Evolutionary conservation across 1,140 invertebrate genomes (phyloP), one percentile per base, ranked within the genome.

Genomic region (Monomorium pharaonis): DNA sequence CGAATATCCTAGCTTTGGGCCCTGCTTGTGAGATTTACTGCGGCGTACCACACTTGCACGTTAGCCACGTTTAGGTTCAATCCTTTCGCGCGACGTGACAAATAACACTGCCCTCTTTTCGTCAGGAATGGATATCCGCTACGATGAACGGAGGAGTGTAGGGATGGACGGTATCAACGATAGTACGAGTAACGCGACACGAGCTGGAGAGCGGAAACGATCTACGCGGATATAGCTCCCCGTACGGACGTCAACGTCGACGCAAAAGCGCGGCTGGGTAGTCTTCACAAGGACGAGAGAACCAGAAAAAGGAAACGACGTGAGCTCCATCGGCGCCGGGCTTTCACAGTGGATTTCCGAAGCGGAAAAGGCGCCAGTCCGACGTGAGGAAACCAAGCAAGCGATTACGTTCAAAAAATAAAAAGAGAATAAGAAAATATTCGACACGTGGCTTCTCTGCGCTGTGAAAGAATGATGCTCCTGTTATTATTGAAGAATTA

Each of bases 301-400:
- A 62, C 44, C 47, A 49, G 69, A 83, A 85, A 49, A 87, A 85
- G 33, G 18, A 70, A 85, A 84, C 14, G 78, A 49, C 37, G 42
- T 67, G 42, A 83, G 67, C 44, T 83, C 77, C 21, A 60, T 86
- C 69, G 85, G 69, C 67, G 72, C 33, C 18, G 16, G n/a, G 56
- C 44, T 24, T 83, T 70, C 87, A 84, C 87, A 62, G 76, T 86
- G 76, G 70, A 67, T 77, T 72, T 83, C 42, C 30, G 16, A 54
- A 51, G 70, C 27, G 70, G 84, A 77, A 58, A 70, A 54, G 75
- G 51, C 51, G 54, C 49, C 56, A 75, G 84, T 81, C 54, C 27
- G 10, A 54, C 30, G 44, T 27, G 76, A 81, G 65, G 47, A 37
- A 87, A 67, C 74, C 70, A 77, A 86, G 49, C 37, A 78, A 54